Conservation (phyloP, 2,797 vertebrate genomes). For the Pitangus sulphuratus region DNA sequence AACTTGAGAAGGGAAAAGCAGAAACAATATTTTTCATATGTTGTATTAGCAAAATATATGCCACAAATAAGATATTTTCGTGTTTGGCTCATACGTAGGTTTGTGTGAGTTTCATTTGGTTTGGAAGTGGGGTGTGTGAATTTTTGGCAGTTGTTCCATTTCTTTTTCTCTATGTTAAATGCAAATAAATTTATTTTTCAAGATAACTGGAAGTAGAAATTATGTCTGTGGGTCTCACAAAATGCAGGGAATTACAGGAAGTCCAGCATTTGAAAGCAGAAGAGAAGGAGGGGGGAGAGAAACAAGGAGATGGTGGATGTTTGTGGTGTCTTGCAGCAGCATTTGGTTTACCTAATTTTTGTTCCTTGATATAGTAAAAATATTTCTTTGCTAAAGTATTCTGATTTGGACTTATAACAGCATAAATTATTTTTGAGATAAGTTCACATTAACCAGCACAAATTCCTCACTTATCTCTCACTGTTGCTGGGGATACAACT, state of each 20-base stretch:
- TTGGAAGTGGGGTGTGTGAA: not conserved
- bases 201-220: not conserved
- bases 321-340: not conserved
- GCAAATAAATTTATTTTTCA: not conserved
- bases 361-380: not conserved
- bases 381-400: slow-evolving; percentile 15
- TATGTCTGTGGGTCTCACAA: not conserved
- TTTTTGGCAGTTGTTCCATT: not conserved
- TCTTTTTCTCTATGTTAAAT: not conserved
- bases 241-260: not conserved
- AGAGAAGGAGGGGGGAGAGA: not conserved
- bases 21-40: not conserved
- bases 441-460: slow-evolving; percentile 1
- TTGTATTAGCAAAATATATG: not conserved
- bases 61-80: not conserved
- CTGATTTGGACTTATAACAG: slow-evolving; percentile 16
- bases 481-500: not conserved
- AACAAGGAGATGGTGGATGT: not conserved
- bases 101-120: not conserved
- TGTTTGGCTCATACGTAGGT: not conserved
- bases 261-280: not conserved
- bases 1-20: not conserved
- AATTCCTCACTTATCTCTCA: slow-evolving; percentile 2
- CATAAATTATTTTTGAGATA: not conserved
- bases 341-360: not conserved